Evolutionary conservation across 2,888 invertebrate species (phyloP).

Genomic region (Lydus trimaculatus): DNA sequence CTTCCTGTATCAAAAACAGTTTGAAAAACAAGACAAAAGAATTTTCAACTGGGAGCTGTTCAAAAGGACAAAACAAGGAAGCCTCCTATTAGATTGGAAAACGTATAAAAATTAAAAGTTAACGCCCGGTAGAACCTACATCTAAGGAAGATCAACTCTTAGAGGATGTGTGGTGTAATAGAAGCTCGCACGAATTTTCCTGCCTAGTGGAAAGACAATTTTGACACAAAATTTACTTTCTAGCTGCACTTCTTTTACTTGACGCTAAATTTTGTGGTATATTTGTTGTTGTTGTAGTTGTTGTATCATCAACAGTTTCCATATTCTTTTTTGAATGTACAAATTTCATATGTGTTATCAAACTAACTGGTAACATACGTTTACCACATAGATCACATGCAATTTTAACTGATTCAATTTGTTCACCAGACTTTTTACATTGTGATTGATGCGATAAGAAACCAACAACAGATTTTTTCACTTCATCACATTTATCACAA

Average conservation of each 20-base stretch:
- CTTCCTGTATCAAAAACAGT: no score
- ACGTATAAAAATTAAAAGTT: no score
- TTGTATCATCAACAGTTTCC: slow-evolving; percentile 6
- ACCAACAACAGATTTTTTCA: slow-evolving; percentile 65
- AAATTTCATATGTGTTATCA: slow-evolving; percentile 65
- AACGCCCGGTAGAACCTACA: no score
- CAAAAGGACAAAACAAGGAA: no score
- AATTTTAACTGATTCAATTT: slow-evolving; percentile 61
- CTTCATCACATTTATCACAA: slow-evolving; percentile 65
- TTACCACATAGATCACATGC: slow-evolving; percentile 66
- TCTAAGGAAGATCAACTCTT: no score
- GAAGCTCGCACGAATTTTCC: no score
- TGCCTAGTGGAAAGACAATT: no score
- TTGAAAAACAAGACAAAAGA: no score
- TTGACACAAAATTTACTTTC: slow-evolving; percentile 57
- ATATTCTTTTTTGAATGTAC: slow-evolving; percentile 55
- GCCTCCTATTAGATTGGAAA: no score
- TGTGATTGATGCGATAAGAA: slow-evolving; percentile 68
- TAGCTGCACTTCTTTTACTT: slow-evolving; percentile 60
- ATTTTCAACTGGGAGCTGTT: no score
- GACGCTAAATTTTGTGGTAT: background rate
- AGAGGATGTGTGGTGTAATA: no score
- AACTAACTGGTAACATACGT: slow-evolving; percentile 65
- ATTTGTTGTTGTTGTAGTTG: background rate
- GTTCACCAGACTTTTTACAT: slow-evolving; percentile 67